These are phyloP conservation scores for Pyxicephalus adspersus DNA, from an alignment of 2,113 vertebrate species.

Conservation along the genomic window DNA sequence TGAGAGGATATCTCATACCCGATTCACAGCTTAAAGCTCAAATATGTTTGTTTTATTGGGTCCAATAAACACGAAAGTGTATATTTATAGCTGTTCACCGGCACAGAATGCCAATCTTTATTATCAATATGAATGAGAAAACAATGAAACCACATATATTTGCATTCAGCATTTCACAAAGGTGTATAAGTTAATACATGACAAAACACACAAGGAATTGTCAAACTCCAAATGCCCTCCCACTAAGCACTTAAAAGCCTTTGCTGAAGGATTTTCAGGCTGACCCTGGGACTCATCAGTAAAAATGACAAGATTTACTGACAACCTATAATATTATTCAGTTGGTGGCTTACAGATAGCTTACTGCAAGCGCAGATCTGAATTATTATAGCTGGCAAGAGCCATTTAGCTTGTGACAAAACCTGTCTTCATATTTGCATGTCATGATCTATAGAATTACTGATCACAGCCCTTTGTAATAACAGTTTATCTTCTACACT, in stretches of 20 bases:
- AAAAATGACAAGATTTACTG: conserved; percentile 47
- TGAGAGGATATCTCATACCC: too few relatives aligned
- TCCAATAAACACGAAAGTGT: neutral
- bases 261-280: conserved; percentile 14
- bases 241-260: conserved; percentile 43
- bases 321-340: conserved; percentile 50
- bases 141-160: neutral
- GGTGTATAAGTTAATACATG: conserved; percentile 1
- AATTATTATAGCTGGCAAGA: conserved; percentile 51
- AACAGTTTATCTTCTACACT: neutral
- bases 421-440: conserved; percentile 51
- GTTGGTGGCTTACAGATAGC: conserved; percentile 34
- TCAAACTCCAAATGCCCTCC: conserved; percentile 34
- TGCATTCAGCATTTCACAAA: conserved; percentile 10
- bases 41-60: neutral
- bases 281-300: conserved; percentile 38
- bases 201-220: conserved; percentile 27
- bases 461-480: conserved; percentile 6
- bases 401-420: conserved; percentile 47
- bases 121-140: conserved; percentile 8
- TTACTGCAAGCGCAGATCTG: conserved; percentile 28
- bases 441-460: conserved; percentile 46
- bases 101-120: conserved; percentile 7
- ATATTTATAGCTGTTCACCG: conserved; percentile 24
- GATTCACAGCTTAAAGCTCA: neutral